Evolutionary conservation across 2,113 vertebrate species (phyloP), one percentile per base, ranked within the genome.

Genomic region (Apteryx mantelli): DNA sequence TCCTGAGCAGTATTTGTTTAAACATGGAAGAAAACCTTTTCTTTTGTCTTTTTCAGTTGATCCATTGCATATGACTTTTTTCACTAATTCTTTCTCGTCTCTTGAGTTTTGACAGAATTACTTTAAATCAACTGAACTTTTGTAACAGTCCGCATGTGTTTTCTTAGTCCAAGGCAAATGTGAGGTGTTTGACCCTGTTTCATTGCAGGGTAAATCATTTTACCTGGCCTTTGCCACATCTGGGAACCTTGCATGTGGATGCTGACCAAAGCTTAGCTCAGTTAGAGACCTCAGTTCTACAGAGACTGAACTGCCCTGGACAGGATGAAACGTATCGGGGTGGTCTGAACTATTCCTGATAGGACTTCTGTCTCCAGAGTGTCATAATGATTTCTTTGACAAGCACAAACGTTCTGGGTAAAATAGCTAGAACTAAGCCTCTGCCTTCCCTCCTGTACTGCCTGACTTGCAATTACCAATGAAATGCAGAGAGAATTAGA

Each of bases 21-120:
- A 94, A 79, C 46, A 44, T 83, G 89, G 21, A 94, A 87, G 77
- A 89, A 96, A 93, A 76, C n/a, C 17, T 94, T 55, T 91, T 88
- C 40, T 87, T 87, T 83, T 95, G 65, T 93, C 60, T 68, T 46
- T 93, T 84, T 79, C 87, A 75, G 71, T 56, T 93, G 70, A 93
- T 84, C 68, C 46, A 64, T 91, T 82, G 73, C 71, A 61, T 55
- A 53, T 75, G 32, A 66, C 44, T 69, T 78, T 65, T 83, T 75
- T 84, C 34, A 22, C 79, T 66, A 66, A n/a, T 86, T 89, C 30
- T 71, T 78, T 78, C 50, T 92, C 52, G 50, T 97, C 93, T 91
- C 80, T 44, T 0, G 40, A 93, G 91, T 78, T 93, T 34, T 89
- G 81, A 55, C 19, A 74, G 44, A 93, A 78, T 42, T 50, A 9